phyloP scores from a whole-genome alignment of 2,113 vertebrate species.

The Kryptolebias marmoratus region DNA sequence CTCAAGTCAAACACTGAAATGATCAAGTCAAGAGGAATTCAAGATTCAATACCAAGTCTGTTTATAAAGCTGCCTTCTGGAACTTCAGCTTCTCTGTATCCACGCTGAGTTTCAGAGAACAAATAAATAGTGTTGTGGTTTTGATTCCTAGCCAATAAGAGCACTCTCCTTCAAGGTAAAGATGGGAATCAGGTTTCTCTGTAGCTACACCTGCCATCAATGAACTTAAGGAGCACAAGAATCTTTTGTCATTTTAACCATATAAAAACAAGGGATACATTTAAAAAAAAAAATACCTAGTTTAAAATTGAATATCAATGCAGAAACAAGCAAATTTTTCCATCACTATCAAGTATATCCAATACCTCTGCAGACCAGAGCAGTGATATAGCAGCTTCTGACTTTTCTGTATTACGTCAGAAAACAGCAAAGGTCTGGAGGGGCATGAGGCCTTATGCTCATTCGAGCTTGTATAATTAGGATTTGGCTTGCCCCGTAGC shows the following conservation, averaged over 20 bases:
- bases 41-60: conserved; percentile 50
- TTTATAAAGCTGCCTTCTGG: conserved; percentile 87
- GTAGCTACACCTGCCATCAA: conserved; percentile 86
- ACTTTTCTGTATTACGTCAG: conserved; percentile 87
- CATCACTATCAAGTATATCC: conserved; percentile 74
- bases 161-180: conserved; percentile 57
- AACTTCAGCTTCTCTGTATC: conserved; percentile 91
- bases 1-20: conserved; percentile 82
- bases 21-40: conserved; percentile 74
- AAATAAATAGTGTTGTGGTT: conserved; percentile 87
- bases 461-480: conserved; percentile 57
- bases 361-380: conserved; percentile 83
- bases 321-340: conserved; percentile 58
- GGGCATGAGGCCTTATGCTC: conserved; percentile 53
- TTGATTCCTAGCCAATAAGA: conserved; percentile 80
- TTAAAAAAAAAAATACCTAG: conserved; percentile 67
- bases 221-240: conserved; percentile 67
- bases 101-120: conserved; percentile 87
- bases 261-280: conserved; percentile 66
- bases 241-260: conserved; percentile 54
- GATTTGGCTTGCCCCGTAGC: conserved; percentile 82
- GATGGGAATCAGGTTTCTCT: conserved; percentile 86
- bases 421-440: conserved; percentile 83
- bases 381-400: conserved; percentile 82
- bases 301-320: conserved; percentile 79